A percentile compares a stretch with the other conserved stretches of the same genome.
Evolutionary conservation across 2,888 invertebrate species (phyloP).

Genomic region (Amaurobius ferox): DNA sequence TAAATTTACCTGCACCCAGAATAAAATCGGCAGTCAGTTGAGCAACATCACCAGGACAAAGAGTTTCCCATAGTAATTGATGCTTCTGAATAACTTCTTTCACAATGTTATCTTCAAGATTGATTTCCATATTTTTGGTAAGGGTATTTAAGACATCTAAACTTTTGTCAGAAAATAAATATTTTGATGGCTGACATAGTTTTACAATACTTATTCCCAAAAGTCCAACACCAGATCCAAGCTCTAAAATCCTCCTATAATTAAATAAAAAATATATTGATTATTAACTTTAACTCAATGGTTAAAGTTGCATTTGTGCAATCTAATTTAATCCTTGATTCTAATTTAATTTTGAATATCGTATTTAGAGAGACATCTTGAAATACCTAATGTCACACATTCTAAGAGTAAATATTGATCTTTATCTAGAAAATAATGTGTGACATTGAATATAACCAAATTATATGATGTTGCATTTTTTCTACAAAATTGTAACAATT

Average conservation of each 20-base stretch:
- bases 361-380: too few relatives aligned
- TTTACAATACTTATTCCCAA: constrained; percentile 41
- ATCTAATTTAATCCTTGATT: too few relatives aligned
- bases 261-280: neutral
- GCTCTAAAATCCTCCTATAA: constrained; percentile 41
- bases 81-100: constrained; percentile 16
- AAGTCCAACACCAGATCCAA: constrained; percentile 59
- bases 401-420: too few relatives aligned
- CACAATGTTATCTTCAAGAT: neutral
- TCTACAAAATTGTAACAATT: too few relatives aligned
- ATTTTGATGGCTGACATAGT: constrained; percentile 30
- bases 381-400: too few relatives aligned
- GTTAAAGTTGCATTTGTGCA: too few relatives aligned
- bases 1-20: constrained; percentile 57
- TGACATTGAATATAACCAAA: too few relatives aligned
- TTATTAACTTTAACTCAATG: too few relatives aligned
- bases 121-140: constrained; percentile 36
- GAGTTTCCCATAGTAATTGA: constrained; percentile 28
- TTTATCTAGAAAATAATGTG: too few relatives aligned
- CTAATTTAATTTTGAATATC: too few relatives aligned
- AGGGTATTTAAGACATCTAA: constrained; percentile 34
- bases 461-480: too few relatives aligned
- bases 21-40: constrained; percentile 21
- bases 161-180: constrained; percentile 53
- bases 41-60: constrained; percentile 3